Evolutionary conservation across 2,113 vertebrate species (phyloP), one percentile per base, ranked within the genome.

Genomic region (Mustela nigripes): DNA sequence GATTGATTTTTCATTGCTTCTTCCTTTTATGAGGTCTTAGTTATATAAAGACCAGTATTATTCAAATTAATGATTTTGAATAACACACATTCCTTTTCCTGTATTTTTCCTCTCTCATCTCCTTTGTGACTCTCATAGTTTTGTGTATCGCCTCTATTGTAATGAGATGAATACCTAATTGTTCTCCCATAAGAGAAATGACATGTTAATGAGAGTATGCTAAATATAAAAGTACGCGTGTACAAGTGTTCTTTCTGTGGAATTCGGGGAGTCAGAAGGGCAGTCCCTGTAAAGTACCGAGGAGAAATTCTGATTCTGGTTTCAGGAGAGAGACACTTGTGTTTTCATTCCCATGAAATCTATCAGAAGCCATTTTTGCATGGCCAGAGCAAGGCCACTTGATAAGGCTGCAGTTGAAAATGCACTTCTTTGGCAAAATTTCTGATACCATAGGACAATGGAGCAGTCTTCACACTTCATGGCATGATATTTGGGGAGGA

Each of bases 61-160:
- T 97, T 83, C 97, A 42, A 97, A 82, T 80, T 11, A 4, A 15
- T 92, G 24, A 94, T 86, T 97, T 45, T 96, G 39, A 96, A 87
- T 90, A 97, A 95, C 33, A 83, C 10, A 1, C 21, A 92, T 88
- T 31, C 22, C 65, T n/a, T 97, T 93, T 67, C 31, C 21, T 89
- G 2, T n/a, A 83, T 76, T 96, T 98, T 97, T 76, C 63, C 50
- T 42, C 74, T 96, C 79, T 95, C 36, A 4, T 73, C 76, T 95
- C 76, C 89, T 69, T 97, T 93, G 83, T 81, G 31, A 50, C 67
- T n/a, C 58, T 80, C 0, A 31, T 91, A 16, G 53, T 50, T 97
- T 97, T 97, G 97, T 96, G 45, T 95, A 93, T 67, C 71, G 96
- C 33, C 42, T 95, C 71, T 94, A 31, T 95, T 97, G 82, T 98